Percentiles rank a stretch among this genome's conserved stretches.
These are phyloP conservation scores for Lissocephala sabroskyi DNA, from an alignment of 2,888 invertebrate genomes.

Conservation along the genomic window DNA sequence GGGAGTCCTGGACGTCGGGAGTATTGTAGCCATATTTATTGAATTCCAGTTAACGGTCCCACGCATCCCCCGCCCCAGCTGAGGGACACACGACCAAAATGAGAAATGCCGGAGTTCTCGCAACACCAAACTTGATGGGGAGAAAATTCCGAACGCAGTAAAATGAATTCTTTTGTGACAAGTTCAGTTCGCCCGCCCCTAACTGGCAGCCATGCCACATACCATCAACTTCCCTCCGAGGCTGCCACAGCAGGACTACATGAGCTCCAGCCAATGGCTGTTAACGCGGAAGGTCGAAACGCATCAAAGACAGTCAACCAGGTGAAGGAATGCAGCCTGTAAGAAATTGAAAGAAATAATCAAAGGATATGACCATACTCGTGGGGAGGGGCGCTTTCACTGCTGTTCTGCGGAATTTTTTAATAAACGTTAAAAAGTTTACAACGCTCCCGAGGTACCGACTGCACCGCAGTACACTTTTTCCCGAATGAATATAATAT, in stretches of 20 bases:
- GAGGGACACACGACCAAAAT: not conserved
- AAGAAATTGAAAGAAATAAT: constrained; percentile 65
- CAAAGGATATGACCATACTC: constrained; percentile 19
- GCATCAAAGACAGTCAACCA: constrained; percentile 55
- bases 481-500: too few species aligned
- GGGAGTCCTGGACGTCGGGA: constrained; percentile 33
- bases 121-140: constrained; percentile 17
- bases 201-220: not conserved
- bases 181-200: constrained; percentile 39
- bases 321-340: constrained; percentile 60
- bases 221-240: not conserved
- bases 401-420: constrained; percentile 43
- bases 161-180: constrained; percentile 66
- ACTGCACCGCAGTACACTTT: not conserved
- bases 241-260: constrained; percentile 33
- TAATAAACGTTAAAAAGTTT: constrained; percentile 62
- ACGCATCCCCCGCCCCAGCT: constrained; percentile 27
- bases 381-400: constrained; percentile 22
- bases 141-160: constrained; percentile 55
- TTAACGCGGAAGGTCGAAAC: constrained; percentile 7
- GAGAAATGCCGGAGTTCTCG: not conserved
- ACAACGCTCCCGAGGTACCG: constrained; percentile 48
- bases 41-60: constrained; percentile 52
- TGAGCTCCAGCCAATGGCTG: constrained; percentile 6
- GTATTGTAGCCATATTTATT: constrained; percentile 63